Evolutionary conservation across 2,888 invertebrate genomes (phyloP), one percentile per base, ranked within the genome.

Genomic region (Aleiodes leptofemur): DNA sequence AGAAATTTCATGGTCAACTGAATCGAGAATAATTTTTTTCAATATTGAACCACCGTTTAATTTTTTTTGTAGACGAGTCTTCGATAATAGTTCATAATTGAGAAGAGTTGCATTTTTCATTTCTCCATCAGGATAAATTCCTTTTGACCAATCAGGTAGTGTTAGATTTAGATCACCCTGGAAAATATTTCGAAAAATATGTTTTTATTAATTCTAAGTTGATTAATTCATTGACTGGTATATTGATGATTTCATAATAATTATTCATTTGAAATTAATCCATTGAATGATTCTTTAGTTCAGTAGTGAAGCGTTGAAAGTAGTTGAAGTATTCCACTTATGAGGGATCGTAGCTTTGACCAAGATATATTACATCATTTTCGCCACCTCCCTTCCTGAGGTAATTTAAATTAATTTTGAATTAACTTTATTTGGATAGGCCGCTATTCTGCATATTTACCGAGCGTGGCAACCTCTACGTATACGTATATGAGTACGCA

Each of bases 11-110:
- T 82, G 70, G 5, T 76, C 72, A 14, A 78, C 66, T 1, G 82
- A 84, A 68, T 86, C 83, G 5, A 72, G 53, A 4, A 87, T 66
- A 4, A 87, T 76, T 31, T 82, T 83, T 69, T 84, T 85, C 0
- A 88, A 7, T 29, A 80, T 77, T 51, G 82, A 86, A 90, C 92
- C 93, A 51, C 92, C 92, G 75, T 92, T 92, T 0, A 92, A 89
- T 86, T 90, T 91, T 88, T 90, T 82, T 89, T 89, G 78, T 90
- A 84, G 64, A 89, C 83, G 74, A 88, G 90, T 81, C 90, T 91
- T 77, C 90, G 91, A 82, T 90, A 90, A 90, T 1, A 76, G 51
- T 13, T 80, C 72, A 71, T 81, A 80, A 1, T 80, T 72, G 14
- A 77, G 69, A 23, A 79, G 34, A 51, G 78, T 80, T 0, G 77